Evolutionary conservation across 2,888 invertebrate genomes (phyloP).

Genomic region (Diloba caeruleocephala): DNA sequence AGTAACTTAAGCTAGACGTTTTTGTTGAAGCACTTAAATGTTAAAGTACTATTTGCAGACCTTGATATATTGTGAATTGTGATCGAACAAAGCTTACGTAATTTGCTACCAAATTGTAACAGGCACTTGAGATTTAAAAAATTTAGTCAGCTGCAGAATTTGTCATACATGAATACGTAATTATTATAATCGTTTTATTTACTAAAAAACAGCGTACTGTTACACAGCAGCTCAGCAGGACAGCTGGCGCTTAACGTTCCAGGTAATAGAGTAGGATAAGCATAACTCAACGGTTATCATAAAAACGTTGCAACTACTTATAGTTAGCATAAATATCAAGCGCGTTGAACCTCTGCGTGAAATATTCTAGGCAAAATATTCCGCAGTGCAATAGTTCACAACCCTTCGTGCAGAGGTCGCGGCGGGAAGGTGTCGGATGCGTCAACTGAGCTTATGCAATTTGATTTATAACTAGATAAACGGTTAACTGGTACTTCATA

Average conservation of each 20-base stretch:
- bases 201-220: too few relatives aligned
- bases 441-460: conserved; percentile 43
- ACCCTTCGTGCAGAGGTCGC: conserved; percentile 57
- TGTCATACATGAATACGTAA: too few relatives aligned
- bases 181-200: too few relatives aligned
- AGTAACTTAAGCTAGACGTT: too few relatives aligned
- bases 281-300: conserved; percentile 25
- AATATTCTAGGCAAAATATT: conserved; percentile 43
- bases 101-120: too few relatives aligned
- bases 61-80: too few relatives aligned
- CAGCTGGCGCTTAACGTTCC: conserved; percentile 31
- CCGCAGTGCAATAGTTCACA: conserved; percentile 45
- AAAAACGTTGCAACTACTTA: conserved; percentile 44
- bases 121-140: too few relatives aligned
- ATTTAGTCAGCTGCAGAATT: too few relatives aligned
- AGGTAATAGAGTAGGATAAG: conserved; percentile 28
- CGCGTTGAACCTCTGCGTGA: conserved; percentile 50
- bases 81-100: too few relatives aligned
- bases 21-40: too few relatives aligned
- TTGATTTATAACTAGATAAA: conserved; percentile 32
- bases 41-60: too few relatives aligned
- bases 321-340: conserved; percentile 44
- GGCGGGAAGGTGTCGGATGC: conserved; percentile 51
- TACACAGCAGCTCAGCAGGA: too few relatives aligned
- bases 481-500: conserved; percentile 25